These are phyloP conservation scores for Ahaetulla prasina DNA, from an alignment of 2,113 vertebrate species.

Conservation along the genomic window DNA sequence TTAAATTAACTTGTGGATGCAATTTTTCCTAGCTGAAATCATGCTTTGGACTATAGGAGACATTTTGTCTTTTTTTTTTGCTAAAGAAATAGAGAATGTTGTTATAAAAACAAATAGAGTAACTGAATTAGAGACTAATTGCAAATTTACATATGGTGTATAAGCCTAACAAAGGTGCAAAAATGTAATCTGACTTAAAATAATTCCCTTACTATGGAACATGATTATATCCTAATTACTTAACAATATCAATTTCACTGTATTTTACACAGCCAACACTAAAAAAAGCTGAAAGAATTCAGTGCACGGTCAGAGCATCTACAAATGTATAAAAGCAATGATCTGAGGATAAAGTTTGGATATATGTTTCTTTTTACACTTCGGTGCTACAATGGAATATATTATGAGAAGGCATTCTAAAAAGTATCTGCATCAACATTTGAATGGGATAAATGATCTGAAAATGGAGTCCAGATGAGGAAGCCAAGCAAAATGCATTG, in stretches of 20 bases:
- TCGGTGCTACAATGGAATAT: slow-evolving; percentile 70
- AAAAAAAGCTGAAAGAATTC: slow-evolving; percentile 78
- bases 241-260: slow-evolving; percentile 87
- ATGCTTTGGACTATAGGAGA: slow-evolving; percentile 77
- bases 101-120: slow-evolving; percentile 94
- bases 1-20: slow-evolving; percentile 76
- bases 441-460: not conserved
- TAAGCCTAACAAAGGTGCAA: not conserved
- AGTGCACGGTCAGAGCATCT: slow-evolving; percentile 85
- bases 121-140: slow-evolving; percentile 27
- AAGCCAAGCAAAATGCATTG: not conserved
- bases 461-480: not conserved
- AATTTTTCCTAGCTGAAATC: slow-evolving; percentile 70
- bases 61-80: slow-evolving; percentile 39
- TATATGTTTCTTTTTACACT: slow-evolving; percentile 85
- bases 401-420: slow-evolving; percentile 17
- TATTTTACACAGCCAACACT: slow-evolving; percentile 68
- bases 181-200: not conserved
- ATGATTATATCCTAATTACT: slow-evolving; percentile 68
- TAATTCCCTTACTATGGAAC: not conserved
- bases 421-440: not conserved
- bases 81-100: slow-evolving; percentile 79
- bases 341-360: slow-evolving; percentile 91
- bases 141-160: not conserved
- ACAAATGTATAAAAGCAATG: slow-evolving; percentile 81